Conservation (phyloP, 1,140 invertebrate species). For the Pseudomyrmex cubaensis region DNA sequence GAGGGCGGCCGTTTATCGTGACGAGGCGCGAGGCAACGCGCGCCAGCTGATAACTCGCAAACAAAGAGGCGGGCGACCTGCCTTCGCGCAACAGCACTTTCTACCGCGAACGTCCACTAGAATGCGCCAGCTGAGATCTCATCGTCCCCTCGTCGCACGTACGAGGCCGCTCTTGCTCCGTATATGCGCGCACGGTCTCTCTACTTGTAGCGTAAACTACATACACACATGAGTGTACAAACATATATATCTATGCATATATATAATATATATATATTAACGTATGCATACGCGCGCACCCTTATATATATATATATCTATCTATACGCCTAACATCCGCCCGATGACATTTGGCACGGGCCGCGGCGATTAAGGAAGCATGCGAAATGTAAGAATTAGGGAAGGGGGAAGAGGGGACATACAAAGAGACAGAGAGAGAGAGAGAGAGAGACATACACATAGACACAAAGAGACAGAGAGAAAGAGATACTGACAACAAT, state of each 20-base stretch:
- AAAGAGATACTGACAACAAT: conserved; percentile 33
- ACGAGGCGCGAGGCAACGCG: conserved; percentile 23
- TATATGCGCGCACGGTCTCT: conserved; percentile 36
- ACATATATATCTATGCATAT: conserved; percentile 17
- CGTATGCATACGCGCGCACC: conserved; percentile 44
- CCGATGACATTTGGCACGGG: conserved; percentile 71
- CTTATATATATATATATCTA: not conserved
- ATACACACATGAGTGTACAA: conserved; percentile 24
- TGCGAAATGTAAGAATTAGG: conserved; percentile 57
- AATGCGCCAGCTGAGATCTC: conserved; percentile 59
- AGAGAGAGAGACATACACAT: too few species aligned
- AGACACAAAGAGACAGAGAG: not conserved
- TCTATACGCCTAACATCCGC: conserved; percentile 59
- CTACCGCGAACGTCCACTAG: conserved; percentile 54
- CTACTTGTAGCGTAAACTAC: conserved; percentile 9
- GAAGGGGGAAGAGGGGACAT: conserved; percentile 28
- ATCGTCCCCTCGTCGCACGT: conserved; percentile 42
- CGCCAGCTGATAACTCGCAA: conserved; percentile 60
- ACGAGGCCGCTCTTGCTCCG: not conserved
- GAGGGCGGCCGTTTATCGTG: conserved; percentile 30
- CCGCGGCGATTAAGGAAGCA: conserved; percentile 24
- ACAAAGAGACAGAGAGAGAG: not conserved
- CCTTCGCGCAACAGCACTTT: conserved; percentile 56
- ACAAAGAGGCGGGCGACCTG: conserved; percentile 48
- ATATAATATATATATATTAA: conserved; percentile 26